Evolutionary conservation across 2,888 invertebrate species (phyloP).

Genomic region (Thereva unica): DNA sequence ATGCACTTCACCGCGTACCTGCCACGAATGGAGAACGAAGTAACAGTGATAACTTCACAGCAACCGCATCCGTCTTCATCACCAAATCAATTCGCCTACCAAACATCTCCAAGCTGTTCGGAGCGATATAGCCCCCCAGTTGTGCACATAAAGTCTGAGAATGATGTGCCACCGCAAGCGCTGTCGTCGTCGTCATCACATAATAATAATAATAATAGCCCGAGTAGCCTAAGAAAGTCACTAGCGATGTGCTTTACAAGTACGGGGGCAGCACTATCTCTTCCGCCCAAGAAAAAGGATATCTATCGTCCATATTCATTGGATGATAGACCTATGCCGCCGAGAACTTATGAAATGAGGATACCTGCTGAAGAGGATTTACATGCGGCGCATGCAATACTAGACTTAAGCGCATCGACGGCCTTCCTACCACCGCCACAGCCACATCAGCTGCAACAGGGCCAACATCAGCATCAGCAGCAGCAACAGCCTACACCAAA

Average conservation of each 20-base stretch:
- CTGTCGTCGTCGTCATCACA: background rate
- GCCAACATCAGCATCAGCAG: slow-evolving; percentile 46
- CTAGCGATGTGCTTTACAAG: slow-evolving; percentile 84
- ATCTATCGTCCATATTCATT: slow-evolving; percentile 87
- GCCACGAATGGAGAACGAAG: slow-evolving; percentile 66
- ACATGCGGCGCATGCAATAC: slow-evolving; percentile 85
- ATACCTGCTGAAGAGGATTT: slow-evolving; percentile 79
- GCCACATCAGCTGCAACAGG: slow-evolving; percentile 56
- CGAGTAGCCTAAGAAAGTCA: slow-evolving; percentile 63
- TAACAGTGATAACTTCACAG: slow-evolving; percentile 59
- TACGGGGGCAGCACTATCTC: slow-evolving; percentile 78
- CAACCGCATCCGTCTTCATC: slow-evolving; percentile 55
- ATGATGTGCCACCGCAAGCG: slow-evolving; percentile 39
- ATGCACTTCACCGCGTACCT: slow-evolving; percentile 77
- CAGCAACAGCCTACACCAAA: slow-evolving; percentile 46
- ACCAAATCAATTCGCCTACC: slow-evolving; percentile 52
- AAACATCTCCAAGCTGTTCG: slow-evolving; percentile 46
- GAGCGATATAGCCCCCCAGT: slow-evolving; percentile 54
- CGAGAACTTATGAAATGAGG: slow-evolving; percentile 61
- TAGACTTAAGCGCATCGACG: slow-evolving; percentile 85
- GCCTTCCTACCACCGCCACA: slow-evolving; percentile 69
- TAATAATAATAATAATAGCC: slow-evolving; percentile 34
- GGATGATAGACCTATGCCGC: slow-evolving; percentile 65
- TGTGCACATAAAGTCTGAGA: slow-evolving; percentile 53
- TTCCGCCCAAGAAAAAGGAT: slow-evolving; percentile 90